These are phyloP conservation scores for Orchesella flavescens DNA, from an alignment of 2,888 invertebrate genomes.

Conservation along the genomic window DNA sequence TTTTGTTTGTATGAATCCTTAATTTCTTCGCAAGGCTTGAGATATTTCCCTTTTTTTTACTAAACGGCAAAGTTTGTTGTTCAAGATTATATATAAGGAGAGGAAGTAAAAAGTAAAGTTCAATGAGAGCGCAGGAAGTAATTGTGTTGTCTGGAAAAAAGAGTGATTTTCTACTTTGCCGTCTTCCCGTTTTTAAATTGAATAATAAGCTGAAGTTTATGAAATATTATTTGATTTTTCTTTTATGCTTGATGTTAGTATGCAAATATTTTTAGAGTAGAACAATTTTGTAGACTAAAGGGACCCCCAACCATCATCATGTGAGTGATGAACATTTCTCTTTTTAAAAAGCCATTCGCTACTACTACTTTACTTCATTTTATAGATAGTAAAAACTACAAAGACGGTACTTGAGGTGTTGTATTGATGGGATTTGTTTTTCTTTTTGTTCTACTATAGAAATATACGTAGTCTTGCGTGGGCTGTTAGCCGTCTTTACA, in stretches of 20 bases:
- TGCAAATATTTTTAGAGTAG: not conserved
- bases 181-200: slow-evolving; percentile 37
- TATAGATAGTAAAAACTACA: too few species aligned
- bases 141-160: slow-evolving; percentile 47
- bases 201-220: slow-evolving; percentile 51
- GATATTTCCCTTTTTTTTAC: slow-evolving; percentile 15
- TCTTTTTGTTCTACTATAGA: too few species aligned
- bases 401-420: too few species aligned
- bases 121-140: slow-evolving; percentile 20
- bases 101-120: slow-evolving; percentile 26
- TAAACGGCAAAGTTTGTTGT: slow-evolving; percentile 31
- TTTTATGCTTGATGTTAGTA: not conserved
- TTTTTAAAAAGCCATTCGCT: too few species aligned
- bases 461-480: too few species aligned
- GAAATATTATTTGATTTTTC: slow-evolving; percentile 33
- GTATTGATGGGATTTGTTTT: too few species aligned
- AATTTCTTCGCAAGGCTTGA: slow-evolving; percentile 50
- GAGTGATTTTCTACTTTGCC: slow-evolving; percentile 41
- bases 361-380: too few species aligned
- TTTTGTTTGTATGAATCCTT: slow-evolving; percentile 59
- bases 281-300: too few species aligned
- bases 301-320: too few species aligned
- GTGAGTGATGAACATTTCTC: too few species aligned
- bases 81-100: slow-evolving; percentile 16
- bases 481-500: too few species aligned